phyloP scores from a whole-genome alignment of 2,113 vertebrate species.

The Hyperoodon ampullatus region DNA sequence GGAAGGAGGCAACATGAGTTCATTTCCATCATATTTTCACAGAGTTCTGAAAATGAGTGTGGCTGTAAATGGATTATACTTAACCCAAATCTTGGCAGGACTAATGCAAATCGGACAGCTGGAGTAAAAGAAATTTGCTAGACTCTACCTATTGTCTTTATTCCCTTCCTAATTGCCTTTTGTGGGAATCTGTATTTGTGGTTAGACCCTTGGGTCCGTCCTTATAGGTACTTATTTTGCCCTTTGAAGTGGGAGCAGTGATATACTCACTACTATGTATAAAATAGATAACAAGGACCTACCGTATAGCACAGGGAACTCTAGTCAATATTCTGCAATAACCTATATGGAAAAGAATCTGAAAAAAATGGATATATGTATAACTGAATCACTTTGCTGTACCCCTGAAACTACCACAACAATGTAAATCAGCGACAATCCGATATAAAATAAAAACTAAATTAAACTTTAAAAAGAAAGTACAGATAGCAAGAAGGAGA shows the following conservation, averaged over 20 bases:
- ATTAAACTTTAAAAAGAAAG: background rate
- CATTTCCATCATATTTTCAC: background rate
- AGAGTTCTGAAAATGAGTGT: background rate
- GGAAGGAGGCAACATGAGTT: background rate
- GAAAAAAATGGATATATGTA: background rate
- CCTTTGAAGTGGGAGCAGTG: background rate
- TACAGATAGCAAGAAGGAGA: fast-evolving
- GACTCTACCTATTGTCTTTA: background rate
- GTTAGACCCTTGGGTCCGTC: background rate
- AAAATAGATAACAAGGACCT: background rate
- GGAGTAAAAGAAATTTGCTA: background rate
- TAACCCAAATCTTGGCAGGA: too few species aligned
- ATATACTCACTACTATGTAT: background rate
- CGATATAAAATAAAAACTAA: background rate
- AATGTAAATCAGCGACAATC: background rate
- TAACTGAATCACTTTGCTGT: background rate
- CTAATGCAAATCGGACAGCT: background rate
- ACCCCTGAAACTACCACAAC: background rate
- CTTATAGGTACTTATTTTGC: background rate
- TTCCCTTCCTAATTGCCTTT: background rate
- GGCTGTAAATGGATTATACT: background rate
- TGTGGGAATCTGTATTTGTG: background rate
- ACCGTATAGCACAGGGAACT: fast-evolving
- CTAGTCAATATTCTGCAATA: background rate
- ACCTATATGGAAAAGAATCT: background rate